Conservation (phyloP, 92 coral and sea anemone genomes). For the Virgularia gustaviana region DNA sequence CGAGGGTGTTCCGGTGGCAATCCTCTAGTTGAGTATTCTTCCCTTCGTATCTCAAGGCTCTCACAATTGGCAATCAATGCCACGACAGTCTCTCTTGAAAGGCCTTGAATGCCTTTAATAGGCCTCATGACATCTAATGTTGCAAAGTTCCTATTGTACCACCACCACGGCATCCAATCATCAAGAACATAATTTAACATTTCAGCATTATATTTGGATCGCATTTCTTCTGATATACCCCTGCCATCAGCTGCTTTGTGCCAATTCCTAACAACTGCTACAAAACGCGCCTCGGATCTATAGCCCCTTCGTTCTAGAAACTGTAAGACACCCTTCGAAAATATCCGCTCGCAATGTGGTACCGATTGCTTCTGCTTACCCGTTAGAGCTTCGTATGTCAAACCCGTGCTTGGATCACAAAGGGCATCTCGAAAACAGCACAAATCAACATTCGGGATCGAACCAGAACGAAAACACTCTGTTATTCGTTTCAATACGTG, state of each 20-base stretch:
- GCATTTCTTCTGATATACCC: slow-evolving; percentile 16
- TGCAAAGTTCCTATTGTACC: slow-evolving; percentile 8
- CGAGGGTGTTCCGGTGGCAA: slow-evolving; percentile 59
- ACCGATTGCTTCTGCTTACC: slow-evolving; percentile 41
- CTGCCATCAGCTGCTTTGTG: slow-evolving; percentile 42
- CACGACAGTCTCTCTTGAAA: slow-evolving; percentile 39
- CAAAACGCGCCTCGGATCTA: slow-evolving; percentile 20
- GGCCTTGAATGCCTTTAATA: slow-evolving; percentile 29
- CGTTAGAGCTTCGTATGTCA: slow-evolving; percentile 34
- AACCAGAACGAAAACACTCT: slow-evolving; percentile 32
- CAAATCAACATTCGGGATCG: slow-evolving; percentile 30
- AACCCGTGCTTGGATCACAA: slow-evolving; percentile 8
- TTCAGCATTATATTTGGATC: slow-evolving; percentile 4
- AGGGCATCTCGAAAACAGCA: slow-evolving; percentile 20
- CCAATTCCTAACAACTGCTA: slow-evolving; percentile 37
- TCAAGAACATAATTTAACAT: slow-evolving; percentile 25
- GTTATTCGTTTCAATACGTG: slow-evolving; percentile 55
- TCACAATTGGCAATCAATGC: slow-evolving; percentile 44
- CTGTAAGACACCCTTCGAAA: slow-evolving; percentile 36
- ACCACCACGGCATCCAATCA: slow-evolving; percentile 45
- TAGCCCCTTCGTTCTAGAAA: slow-evolving; percentile 24
- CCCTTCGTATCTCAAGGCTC: slow-evolving; percentile 32
- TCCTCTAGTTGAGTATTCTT: slow-evolving; percentile 42
- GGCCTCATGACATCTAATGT: slow-evolving; percentile 24
- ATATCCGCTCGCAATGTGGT: slow-evolving; percentile 42